Base-by-base conservation (phyloP, 2,113 vertebrate species). In the Tragelaphus strepsiceros region DNA sequence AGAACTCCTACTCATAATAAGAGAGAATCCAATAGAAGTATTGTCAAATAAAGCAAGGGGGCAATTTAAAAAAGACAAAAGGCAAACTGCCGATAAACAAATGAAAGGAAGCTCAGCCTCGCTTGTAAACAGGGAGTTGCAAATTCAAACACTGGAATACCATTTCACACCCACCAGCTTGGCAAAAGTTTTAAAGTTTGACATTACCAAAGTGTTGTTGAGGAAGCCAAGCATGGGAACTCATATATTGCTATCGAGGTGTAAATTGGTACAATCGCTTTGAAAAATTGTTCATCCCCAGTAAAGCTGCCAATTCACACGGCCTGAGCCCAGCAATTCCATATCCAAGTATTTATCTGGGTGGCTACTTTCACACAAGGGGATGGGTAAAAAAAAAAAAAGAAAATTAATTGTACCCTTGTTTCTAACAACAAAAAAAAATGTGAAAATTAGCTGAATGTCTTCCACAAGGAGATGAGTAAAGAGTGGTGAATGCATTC, bases 1-100 rank as follows among this genome's bases (percentile, higher is more conserved):
- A 97, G 97, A 97, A 95, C 49, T 78, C 95, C 96, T 97, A 96
- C 90, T 82, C 64, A 74, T 62, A 80, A 43, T 94, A 96, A 97
- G 49, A 95, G 86, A 92, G 35, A 46, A 81, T 81, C 84, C 88
- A 94, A 89, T 19, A 58, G 74, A 91, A 93, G 32, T 35, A 91
- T 71, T 19, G 3, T 90, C 78, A 62, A 77, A 92, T 87, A 92
- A 91, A 71, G 84, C 84, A 92, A 90, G 1, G 10, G 80, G 81
- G 53, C 56, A 92, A 90, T 88, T 80, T 46, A 0, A 49, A 81
- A 97, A 92, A 93, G 64, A 81, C 22, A 58, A 83, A 94, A 91
- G 89, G 96, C 86, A 96, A 97, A 90, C 58, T 59, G n/a, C 71
- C 94, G 77, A 90, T 67, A 97, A 97, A 91, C 83, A 92, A 93